Evolutionary conservation across 2,113 vertebrate species (phyloP).

Genomic region (Scopus umbretta): DNA sequence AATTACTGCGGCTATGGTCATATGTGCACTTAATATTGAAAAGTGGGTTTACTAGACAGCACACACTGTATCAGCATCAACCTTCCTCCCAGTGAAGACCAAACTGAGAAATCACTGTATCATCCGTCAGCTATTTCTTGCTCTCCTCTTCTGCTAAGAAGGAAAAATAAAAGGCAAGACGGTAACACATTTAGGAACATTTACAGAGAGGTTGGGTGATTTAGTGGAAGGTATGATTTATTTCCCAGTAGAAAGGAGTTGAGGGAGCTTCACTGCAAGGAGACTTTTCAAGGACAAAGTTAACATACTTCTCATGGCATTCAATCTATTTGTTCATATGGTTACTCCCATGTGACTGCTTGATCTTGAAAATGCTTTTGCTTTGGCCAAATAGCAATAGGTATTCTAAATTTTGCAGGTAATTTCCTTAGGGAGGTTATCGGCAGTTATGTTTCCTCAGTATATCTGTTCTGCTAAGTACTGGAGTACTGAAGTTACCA

Average conservation of each 20-base stretch:
- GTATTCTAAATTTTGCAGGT: not conserved
- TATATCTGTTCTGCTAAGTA: not conserved
- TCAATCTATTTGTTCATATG: not conserved
- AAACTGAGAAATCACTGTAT: not conserved
- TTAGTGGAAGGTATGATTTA: not conserved
- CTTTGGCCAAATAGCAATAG: not conserved
- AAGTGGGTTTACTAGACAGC: not conserved
- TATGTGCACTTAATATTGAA: not conserved
- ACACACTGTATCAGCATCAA: not conserved
- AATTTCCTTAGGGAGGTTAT: not conserved
- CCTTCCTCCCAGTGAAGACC: not conserved
- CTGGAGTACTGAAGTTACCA: not conserved
- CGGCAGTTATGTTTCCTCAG: not conserved
- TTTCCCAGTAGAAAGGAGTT: not conserved
- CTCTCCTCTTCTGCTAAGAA: not conserved
- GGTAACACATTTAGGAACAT: not conserved
- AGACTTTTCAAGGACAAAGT: not conserved
- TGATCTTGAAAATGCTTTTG: not conserved
- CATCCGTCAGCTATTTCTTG: not conserved
- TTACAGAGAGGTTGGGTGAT: not conserved
- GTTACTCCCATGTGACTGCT: not conserved
- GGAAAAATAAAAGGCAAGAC: not conserved
- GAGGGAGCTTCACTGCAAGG: not conserved
- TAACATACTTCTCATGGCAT: not conserved
- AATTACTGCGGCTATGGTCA: not conserved